phyloP scores from a whole-genome alignment of 92 coral and sea anemone species.

The Isaurus tuberculatus region DNA sequence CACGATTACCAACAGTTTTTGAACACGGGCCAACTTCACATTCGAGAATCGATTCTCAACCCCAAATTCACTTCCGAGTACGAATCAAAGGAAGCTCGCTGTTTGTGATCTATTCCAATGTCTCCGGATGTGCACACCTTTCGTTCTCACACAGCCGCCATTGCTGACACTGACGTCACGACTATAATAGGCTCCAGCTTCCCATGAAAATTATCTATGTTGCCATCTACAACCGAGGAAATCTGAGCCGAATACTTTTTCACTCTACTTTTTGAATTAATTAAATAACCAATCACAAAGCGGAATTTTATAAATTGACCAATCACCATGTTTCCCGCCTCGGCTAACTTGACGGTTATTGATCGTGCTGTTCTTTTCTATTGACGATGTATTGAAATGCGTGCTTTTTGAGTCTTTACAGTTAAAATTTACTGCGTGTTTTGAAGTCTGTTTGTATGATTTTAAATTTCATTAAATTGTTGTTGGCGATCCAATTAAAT shows the following conservation, averaged over 20 bases:
- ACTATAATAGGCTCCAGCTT: constrained; percentile 10
- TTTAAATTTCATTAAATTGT: neutral
- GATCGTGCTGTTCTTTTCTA: constrained; percentile 27
- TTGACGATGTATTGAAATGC: constrained; percentile 28
- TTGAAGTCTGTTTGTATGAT: neutral
- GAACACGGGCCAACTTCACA: constrained; percentile 3
- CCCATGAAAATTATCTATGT: neutral
- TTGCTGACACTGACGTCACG: constrained; percentile 41
- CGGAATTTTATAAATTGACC: neutral
- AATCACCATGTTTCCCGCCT: constrained; percentile 45
- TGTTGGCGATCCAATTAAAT: neutral
- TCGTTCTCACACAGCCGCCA: constrained; percentile 46
- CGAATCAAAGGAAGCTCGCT: constrained; percentile 14
- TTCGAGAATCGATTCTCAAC: constrained; percentile 8
- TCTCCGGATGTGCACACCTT: constrained; percentile 56
- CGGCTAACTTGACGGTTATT: constrained; percentile 30
- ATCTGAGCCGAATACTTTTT: neutral
- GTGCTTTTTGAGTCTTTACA: constrained; percentile 5
- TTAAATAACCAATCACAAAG: constrained; percentile 23
- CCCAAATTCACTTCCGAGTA: constrained; percentile 31
- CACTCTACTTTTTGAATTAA: neutral
- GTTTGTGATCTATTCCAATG: constrained; percentile 25
- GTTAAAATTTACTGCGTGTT: constrained; percentile 8
- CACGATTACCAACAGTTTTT: constrained; percentile 2
- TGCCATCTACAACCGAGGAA: neutral